Percentiles rank a stretch among this genome's conserved stretches.
Evolutionary conservation across 2,113 vertebrate genomes (phyloP).

Genomic region (Cyanocitta stelleri): DNA sequence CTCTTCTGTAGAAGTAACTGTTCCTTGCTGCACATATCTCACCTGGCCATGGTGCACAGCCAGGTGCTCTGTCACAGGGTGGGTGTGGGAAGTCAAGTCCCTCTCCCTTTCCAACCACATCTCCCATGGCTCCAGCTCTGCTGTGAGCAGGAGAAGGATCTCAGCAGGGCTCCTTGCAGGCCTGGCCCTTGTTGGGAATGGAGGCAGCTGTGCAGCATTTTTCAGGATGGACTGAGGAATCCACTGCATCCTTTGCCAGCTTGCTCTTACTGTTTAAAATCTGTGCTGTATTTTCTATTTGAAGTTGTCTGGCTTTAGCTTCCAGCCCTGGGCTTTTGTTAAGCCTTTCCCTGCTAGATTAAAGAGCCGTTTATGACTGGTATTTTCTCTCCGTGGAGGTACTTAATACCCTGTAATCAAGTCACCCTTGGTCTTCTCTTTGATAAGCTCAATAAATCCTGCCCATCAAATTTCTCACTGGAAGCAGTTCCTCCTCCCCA

Average conservation of each 20-base stretch:
- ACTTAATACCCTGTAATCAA: constrained; percentile 48
- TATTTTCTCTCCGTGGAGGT: constrained; percentile 30
- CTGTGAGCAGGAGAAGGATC: neutral
- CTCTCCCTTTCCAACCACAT: neutral
- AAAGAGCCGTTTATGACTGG: neutral
- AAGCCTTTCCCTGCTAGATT: constrained; percentile 15
- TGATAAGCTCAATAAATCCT: constrained; percentile 38
- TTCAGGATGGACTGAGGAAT: neutral
- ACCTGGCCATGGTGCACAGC: neutral
- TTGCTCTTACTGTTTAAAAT: neutral
- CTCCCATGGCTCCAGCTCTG: neutral
- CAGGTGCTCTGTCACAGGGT: accelerated
- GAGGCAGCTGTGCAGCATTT: neutral
- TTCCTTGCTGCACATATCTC: neutral
- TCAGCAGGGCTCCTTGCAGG: neutral
- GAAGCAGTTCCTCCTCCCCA: neutral
- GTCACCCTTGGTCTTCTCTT: constrained; percentile 28
- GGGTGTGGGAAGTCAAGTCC: neutral
- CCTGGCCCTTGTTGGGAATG: neutral
- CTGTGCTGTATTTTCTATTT: neutral
- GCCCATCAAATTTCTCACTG: neutral
- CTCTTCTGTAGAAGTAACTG: neutral
- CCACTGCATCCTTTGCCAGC: neutral
- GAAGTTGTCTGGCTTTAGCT: neutral
- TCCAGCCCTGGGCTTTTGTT: neutral